These are phyloP conservation scores for Pediacus dermestoides DNA, from an alignment of 2,888 invertebrate species.

Conservation along the genomic window DNA sequence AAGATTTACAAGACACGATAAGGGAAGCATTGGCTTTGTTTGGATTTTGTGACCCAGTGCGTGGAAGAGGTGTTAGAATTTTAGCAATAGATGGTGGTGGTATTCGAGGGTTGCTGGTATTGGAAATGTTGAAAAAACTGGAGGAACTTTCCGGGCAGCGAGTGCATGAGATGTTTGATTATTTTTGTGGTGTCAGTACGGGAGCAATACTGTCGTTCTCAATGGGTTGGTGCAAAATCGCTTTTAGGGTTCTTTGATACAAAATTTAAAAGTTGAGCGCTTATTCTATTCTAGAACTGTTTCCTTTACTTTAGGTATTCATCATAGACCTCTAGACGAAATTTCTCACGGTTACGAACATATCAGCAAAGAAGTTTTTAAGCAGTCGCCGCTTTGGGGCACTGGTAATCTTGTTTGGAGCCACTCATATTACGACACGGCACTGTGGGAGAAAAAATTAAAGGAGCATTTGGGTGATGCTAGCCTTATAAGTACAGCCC, in stretches of 20 bases:
- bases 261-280: no score
- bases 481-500: slow-evolving; percentile 58
- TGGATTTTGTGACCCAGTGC: slow-evolving; percentile 67
- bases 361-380: slow-evolving; percentile 63
- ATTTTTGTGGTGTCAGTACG: slow-evolving; percentile 79
- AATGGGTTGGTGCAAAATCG: background rate
- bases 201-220: slow-evolving; percentile 65
- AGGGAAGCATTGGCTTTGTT: slow-evolving; percentile 63
- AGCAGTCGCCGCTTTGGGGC: slow-evolving; percentile 62
- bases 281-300: no score
- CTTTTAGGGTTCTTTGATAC: background rate
- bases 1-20: slow-evolving; percentile 39
- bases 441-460: slow-evolving; percentile 75
- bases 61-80: slow-evolving; percentile 72
- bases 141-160: slow-evolving; percentile 66
- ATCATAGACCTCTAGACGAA: slow-evolving; percentile 58
- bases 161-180: slow-evolving; percentile 80
- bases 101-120: slow-evolving; percentile 79
- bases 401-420: slow-evolving; percentile 76
- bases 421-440: slow-evolving; percentile 86
- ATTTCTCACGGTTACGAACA: slow-evolving; percentile 59
- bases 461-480: slow-evolving; percentile 62
- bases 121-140: slow-evolving; percentile 75
- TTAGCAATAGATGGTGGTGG: slow-evolving; percentile 90
- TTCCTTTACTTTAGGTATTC: slow-evolving; percentile 55